Evolutionary conservation across 2,797 vertebrate genomes (phyloP).

Genomic region (Tiaroga cobitis): DNA sequence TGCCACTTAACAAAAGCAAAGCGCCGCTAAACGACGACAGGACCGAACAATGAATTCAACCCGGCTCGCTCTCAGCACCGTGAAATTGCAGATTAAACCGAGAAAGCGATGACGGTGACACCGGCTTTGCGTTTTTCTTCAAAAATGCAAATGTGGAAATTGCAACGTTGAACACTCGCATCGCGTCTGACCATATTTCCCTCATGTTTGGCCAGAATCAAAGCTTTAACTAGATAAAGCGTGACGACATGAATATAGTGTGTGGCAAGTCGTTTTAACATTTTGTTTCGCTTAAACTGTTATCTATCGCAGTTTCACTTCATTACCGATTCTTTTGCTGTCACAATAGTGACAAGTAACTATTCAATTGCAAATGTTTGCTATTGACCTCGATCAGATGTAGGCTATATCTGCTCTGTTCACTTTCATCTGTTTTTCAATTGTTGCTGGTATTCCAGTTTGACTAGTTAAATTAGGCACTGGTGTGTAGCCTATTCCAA

Average conservation of each 20-base stretch:
- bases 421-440: too few relatives aligned
- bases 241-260: not conserved
- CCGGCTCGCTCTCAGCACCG: slow-evolving; percentile 63
- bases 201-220: slow-evolving; percentile 57
- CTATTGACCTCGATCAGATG: not conserved
- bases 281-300: not conserved
- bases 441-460: too few relatives aligned
- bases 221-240: slow-evolving; percentile 45
- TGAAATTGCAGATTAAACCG: slow-evolving; percentile 78
- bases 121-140: slow-evolving; percentile 73
- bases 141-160: slow-evolving; percentile 64
- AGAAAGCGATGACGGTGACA: slow-evolving; percentile 64
- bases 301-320: not conserved
- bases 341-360: not conserved
- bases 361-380: not conserved
- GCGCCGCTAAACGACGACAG: slow-evolving; percentile 78
- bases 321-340: too few relatives aligned
- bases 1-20: slow-evolving; percentile 56
- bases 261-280: not conserved
- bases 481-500: too few relatives aligned
- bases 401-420: not conserved
- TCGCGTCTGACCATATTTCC: slow-evolving; percentile 47
- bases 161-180: slow-evolving; percentile 64
- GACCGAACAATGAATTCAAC: slow-evolving; percentile 67
- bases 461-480: too few relatives aligned